Conservation (phyloP, 2,797 vertebrate species). For the Spatula clypeata region DNA sequence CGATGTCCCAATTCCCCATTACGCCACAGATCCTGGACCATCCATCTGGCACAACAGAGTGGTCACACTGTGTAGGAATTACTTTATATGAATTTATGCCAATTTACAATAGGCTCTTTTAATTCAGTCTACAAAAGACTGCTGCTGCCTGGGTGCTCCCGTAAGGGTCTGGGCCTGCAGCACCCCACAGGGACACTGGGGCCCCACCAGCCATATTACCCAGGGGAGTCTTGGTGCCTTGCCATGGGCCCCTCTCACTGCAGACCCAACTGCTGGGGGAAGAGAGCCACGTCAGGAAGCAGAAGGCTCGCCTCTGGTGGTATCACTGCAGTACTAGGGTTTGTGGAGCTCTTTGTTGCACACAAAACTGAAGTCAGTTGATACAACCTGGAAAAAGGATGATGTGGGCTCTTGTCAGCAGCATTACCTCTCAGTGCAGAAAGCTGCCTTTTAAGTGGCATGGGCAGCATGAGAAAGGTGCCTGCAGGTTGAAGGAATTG, state of each 20-base stretch:
- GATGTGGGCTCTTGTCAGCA: neutral
- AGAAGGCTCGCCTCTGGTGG: neutral
- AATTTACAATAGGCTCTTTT: neutral
- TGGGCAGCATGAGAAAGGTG: neutral
- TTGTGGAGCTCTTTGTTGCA: neutral
- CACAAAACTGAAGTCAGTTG: neutral
- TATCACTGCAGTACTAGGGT: neutral
- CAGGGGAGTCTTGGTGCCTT: rapidly evolving
- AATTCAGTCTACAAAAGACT: neutral
- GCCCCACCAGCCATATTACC: rapidly evolving
- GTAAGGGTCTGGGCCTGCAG: rapidly evolving
- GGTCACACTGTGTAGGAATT: neutral
- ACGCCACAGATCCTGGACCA: neutral
- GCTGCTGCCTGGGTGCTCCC: neutral
- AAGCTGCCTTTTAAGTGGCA: no score
- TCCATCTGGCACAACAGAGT: rapidly evolving
- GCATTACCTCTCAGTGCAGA: neutral
- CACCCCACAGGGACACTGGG: rapidly evolving
- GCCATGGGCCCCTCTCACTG: rapidly evolving
- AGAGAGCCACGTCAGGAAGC: neutral
- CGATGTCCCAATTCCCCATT: neutral
- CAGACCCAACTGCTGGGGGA: neutral
- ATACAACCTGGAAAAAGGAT: neutral
- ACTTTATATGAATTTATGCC: neutral
- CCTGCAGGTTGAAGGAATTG: neutral